These are phyloP conservation scores for Lordiphosa mommai DNA, from an alignment of 1,140 invertebrate genomes.

Conservation along the genomic window DNA sequence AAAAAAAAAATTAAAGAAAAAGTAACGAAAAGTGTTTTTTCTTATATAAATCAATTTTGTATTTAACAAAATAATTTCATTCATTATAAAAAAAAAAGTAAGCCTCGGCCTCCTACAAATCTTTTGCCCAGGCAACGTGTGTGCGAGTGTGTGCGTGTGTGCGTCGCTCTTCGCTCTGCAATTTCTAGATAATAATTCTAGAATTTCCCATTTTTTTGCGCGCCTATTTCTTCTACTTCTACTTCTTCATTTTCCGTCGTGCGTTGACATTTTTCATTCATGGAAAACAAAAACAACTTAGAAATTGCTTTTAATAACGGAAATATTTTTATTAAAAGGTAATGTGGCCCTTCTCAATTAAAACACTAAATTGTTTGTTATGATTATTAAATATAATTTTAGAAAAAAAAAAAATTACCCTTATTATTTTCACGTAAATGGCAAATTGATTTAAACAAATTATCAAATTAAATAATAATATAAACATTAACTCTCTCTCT, in stretches of 20 bases:
- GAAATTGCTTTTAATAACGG: conserved; percentile 80
- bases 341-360: conserved; percentile 34
- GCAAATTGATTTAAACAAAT: conserved; percentile 6
- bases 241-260: conserved; percentile 7
- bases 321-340: conserved; percentile 80
- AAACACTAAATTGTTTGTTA: conserved; percentile 36
- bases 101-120: conserved; percentile 16
- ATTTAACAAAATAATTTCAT: conserved; percentile 35
- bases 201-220: conserved; percentile 24
- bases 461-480: not conserved
- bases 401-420: not conserved
- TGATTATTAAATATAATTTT: conserved; percentile 30
- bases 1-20: no score
- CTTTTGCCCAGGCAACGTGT: not conserved
- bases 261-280: conserved; percentile 54
- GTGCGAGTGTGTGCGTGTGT: conserved; percentile 10
- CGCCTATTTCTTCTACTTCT: conserved; percentile 30
- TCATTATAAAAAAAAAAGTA: conserved; percentile 25
- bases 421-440: conserved; percentile 6
- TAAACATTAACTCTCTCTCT: not conserved
- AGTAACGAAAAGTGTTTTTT: no score
- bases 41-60: conserved; percentile 1
- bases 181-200: conserved; percentile 33
- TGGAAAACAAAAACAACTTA: conserved; percentile 79
- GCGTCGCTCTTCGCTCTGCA: conserved; percentile 12